These are phyloP conservation scores for Eublepharis macularius DNA, from an alignment of 2,113 vertebrate species.

Conservation along the genomic window DNA sequence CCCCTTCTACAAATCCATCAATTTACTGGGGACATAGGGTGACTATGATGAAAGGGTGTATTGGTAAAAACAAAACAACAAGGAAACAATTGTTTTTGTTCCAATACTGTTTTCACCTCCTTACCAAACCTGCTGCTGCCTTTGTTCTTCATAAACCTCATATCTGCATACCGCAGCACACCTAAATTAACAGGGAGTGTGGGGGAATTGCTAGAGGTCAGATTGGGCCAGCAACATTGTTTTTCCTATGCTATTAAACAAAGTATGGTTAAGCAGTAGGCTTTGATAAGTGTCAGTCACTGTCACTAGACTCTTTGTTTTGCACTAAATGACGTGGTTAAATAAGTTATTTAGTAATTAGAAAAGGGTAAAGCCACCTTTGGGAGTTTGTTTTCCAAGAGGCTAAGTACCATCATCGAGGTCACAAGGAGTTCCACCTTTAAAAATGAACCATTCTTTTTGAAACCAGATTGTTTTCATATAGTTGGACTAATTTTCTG, in stretches of 20 bases:
- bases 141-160: not conserved
- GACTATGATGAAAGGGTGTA: not conserved
- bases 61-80: not conserved
- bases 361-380: not conserved
- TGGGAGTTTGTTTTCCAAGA: not conserved
- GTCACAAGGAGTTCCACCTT: conserved; percentile 9
- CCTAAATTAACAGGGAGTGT: not conserved
- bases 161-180: not conserved
- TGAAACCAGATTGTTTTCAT: not conserved
- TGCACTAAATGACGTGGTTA: not conserved
- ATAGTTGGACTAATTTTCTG: conserved; percentile 16
- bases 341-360: not conserved
- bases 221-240: not conserved
- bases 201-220: not conserved
- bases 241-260: not conserved
- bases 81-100: not conserved
- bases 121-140: not conserved
- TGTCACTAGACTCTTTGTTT: not conserved
- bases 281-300: not conserved
- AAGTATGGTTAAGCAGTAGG: not conserved
- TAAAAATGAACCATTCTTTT: not conserved
- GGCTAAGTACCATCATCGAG: not conserved
- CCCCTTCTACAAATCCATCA: not conserved
- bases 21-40: not conserved
- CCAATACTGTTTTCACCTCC: not conserved